Percentiles rank a stretch among this genome's conserved stretches.
These are phyloP conservation scores for Bradypodion pumilum DNA, from an alignment of 2,797 vertebrate genomes.

Conservation along the genomic window DNA sequence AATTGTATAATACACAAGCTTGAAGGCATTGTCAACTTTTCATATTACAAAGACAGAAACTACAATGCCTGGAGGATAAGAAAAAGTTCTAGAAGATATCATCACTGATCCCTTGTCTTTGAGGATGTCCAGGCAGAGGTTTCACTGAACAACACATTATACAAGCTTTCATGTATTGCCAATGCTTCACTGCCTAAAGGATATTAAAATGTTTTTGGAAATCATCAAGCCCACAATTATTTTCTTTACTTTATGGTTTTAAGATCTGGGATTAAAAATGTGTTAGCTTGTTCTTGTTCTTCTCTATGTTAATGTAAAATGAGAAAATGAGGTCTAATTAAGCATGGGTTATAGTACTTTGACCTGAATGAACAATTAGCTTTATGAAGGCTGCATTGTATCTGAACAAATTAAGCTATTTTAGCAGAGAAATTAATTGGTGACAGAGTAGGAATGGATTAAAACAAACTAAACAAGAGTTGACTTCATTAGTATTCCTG, in stretches of 20 bases:
- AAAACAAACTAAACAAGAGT: constrained; percentile 64
- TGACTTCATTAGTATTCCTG: constrained; percentile 76
- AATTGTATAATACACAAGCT: no score
- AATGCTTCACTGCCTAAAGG: not conserved
- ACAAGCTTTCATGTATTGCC: no score
- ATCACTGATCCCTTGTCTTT: no score
- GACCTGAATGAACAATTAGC: constrained; percentile 72
- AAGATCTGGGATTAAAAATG: constrained; percentile 34
- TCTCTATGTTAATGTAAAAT: constrained; percentile 58
- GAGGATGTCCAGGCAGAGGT: no score
- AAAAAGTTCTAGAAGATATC: no score
- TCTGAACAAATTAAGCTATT: constrained; percentile 64
- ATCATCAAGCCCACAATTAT: not conserved
- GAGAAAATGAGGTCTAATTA: constrained; percentile 61
- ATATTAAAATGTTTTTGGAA: not conserved
- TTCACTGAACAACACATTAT: no score
- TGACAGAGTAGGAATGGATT: constrained; percentile 70
- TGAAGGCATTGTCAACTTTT: no score
- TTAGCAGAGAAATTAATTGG: constrained; percentile 63
- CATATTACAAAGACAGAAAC: no score
- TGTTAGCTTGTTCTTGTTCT: constrained; percentile 62
- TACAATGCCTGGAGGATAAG: no score
- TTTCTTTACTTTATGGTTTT: not conserved
- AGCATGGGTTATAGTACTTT: constrained; percentile 59
- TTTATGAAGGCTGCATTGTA: constrained; percentile 56